phyloP scores from a whole-genome alignment of 2,113 vertebrate genomes.

The Archilochus colubris region DNA sequence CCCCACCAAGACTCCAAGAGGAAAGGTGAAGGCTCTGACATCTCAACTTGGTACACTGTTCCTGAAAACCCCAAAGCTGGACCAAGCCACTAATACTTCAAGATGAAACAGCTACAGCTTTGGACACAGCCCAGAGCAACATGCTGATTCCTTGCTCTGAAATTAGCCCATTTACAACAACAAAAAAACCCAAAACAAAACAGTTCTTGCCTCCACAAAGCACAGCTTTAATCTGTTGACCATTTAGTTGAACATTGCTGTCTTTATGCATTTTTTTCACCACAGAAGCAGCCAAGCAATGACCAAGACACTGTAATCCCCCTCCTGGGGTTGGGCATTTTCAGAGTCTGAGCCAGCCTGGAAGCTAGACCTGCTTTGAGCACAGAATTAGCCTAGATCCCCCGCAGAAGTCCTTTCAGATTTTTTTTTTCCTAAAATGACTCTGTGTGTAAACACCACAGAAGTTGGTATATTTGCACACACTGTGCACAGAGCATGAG shows the following conservation, averaged over 20 bases:
- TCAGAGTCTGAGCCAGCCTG: not conserved
- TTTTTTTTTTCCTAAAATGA: not conserved
- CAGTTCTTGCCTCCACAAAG: not conserved
- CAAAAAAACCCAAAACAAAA: not conserved
- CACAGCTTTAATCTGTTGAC: not conserved
- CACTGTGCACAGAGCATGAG: not conserved
- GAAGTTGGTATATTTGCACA: not conserved
- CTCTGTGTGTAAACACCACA: not conserved
- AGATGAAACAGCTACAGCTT: not conserved
- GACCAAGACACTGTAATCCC: not conserved
- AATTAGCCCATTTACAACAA: not conserved
- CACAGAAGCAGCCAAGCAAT: fast-evolving
- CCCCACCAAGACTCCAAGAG: not conserved
- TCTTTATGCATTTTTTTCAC: not conserved
- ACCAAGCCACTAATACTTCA: not conserved
- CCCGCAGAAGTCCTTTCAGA: not conserved
- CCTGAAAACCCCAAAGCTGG: not conserved
- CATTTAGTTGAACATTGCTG: not conserved
- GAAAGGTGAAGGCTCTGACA: not conserved
- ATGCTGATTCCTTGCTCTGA: not conserved
- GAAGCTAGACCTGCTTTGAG: not conserved
- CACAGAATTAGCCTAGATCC: not conserved
- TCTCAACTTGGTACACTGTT: fast-evolving
- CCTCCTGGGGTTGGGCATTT: not conserved
- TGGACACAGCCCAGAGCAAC: not conserved